Evolutionary conservation across 2,113 vertebrate genomes (phyloP).

Genomic region (Oplegnathus fasciatus): DNA sequence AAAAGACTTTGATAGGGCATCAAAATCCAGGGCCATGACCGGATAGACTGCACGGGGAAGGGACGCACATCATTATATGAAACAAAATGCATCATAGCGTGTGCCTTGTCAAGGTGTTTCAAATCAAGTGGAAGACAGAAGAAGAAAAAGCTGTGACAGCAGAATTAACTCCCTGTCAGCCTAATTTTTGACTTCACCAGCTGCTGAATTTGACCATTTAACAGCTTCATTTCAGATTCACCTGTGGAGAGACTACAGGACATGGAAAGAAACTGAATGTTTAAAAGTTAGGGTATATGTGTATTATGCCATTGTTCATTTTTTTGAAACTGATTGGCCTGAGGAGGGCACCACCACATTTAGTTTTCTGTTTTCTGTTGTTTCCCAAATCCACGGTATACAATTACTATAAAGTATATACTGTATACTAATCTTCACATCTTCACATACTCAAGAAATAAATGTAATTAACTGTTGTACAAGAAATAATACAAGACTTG

Average conservation of each 20-base stretch:
- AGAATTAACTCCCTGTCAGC: conserved; percentile 22
- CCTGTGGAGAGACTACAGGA: neutral
- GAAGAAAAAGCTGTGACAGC: neutral
- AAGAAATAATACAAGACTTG: neutral
- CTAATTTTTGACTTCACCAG: neutral
- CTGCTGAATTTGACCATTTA: neutral
- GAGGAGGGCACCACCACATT: neutral
- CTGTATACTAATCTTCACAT: neutral
- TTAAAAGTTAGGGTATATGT: neutral
- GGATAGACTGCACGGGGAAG: neutral
- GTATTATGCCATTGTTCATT: neutral
- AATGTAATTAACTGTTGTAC: neutral
- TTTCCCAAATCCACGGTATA: neutral
- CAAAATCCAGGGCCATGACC: conserved; percentile 4
- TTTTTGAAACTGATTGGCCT: neutral
- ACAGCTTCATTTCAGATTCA: neutral
- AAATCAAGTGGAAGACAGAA: conserved; percentile 27
- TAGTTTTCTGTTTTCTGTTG: neutral
- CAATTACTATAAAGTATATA: neutral
- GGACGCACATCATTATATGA: neutral
- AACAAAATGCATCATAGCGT: neutral
- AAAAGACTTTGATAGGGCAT: conserved; percentile 42
- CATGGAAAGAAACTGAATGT: neutral
- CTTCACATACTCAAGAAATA: neutral
- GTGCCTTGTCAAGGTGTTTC: conserved; percentile 5